Base-by-base conservation (phyloP, 2,113 vertebrate species). In the Panthera leo region DNA sequence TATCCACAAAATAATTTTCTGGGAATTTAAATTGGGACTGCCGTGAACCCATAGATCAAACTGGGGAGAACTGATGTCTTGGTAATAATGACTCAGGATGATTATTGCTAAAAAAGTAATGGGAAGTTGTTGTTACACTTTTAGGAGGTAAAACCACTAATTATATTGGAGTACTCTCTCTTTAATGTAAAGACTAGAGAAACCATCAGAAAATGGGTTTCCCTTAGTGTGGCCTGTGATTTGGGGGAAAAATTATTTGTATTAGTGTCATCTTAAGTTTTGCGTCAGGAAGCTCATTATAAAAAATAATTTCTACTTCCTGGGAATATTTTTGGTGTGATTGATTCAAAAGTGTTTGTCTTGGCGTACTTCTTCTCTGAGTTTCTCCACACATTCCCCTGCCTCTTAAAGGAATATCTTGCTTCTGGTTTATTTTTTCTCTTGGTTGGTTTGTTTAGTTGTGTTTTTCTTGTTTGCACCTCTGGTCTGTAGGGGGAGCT, bases 131-230 rank as follows among this genome's bases (percentile, higher is more conserved):
- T 85, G 6, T 68, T 85, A 83, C 27, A 61, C 10, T 92, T 97
- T 53, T 45, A 86, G 65, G 89, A 94, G 39, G 34, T n/a, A 29
- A 67, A 58, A 82, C 51, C 27, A 13, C 7, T 75, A 65, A 39
- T 27, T 75, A 19, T 48, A 12, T 42, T 42, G 97, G 87, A 79
- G 27, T 97, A 51, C 25, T 83, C 29, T 79, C 16, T 92, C 73
- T 5, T 31, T 83, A 87, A 83, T 75, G 34, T 68, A 31, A 93
- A 83, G 58, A 78, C 15, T 78, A 31, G 76, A 70, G 25, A 90
- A 92, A n/a, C 58, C 27, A 16, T 89, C 39, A 92, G 85, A 83
- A 96, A 94, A 93, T 86, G 34, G 23, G 58, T 76, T 87, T 87
- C 31, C 42, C 88, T 97, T 90, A 78, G 23, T 51, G n/a, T 80